These are phyloP conservation scores for Coptodon rendalli DNA, from an alignment of 2,113 vertebrate genomes.

Conservation along the genomic window DNA sequence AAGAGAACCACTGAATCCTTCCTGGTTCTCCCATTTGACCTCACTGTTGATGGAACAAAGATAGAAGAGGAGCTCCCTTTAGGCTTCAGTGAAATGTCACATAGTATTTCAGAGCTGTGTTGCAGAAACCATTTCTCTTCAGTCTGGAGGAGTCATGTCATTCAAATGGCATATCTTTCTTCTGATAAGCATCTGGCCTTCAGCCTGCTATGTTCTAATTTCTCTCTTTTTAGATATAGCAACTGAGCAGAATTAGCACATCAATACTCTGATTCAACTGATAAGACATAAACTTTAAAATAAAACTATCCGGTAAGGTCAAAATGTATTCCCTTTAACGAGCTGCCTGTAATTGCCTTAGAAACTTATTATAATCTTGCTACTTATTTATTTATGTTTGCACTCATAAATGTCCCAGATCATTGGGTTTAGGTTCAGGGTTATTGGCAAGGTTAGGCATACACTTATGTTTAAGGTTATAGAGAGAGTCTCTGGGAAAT, in stretches of 20 bases:
- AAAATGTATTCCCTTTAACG: background rate
- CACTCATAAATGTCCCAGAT: background rate
- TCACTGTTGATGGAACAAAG: background rate
- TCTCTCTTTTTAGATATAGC: background rate
- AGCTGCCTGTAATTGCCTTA: background rate
- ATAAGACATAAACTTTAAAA: background rate
- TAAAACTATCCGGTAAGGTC: background rate
- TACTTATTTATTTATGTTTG: background rate
- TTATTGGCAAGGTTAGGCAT: background rate
- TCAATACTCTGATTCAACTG: background rate
- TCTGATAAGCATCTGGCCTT: background rate
- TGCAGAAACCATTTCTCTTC: background rate
- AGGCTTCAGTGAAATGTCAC: conserved; percentile 11
- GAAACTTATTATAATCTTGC: background rate
- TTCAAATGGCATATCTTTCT: background rate
- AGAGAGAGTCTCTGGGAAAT: background rate
- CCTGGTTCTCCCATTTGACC: background rate
- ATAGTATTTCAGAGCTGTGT: background rate
- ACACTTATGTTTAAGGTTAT: background rate
- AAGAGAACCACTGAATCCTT: background rate
- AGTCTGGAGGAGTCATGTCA: background rate
- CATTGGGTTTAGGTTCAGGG: background rate
- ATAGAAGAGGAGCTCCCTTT: background rate
- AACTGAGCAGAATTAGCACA: background rate
- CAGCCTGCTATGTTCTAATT: background rate